phyloP scores from a whole-genome alignment of 1,140 invertebrate species.

The Sitobion miscanthi region DNA sequence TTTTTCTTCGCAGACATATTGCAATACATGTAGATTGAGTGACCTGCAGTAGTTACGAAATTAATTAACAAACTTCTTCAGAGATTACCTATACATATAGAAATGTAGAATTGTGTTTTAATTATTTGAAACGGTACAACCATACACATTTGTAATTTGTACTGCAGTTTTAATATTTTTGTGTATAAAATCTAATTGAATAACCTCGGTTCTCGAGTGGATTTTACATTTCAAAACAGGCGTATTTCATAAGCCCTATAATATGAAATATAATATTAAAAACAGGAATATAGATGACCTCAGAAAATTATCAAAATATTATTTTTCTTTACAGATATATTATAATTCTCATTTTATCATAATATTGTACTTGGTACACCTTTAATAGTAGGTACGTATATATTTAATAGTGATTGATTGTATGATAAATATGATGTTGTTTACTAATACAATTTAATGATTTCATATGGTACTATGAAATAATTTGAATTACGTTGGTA shows the following conservation, averaged over 20 bases:
- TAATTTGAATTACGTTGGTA: background rate
- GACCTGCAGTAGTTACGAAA: background rate
- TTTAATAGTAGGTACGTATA: background rate
- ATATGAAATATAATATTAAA: background rate
- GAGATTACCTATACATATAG: background rate
- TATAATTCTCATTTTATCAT: background rate
- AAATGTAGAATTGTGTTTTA: background rate
- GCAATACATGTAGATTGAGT: background rate
- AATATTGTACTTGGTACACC: background rate
- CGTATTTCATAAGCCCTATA: background rate
- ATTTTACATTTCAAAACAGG: background rate
- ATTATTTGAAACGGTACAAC: background rate
- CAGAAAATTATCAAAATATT: background rate
- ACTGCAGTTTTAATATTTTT: background rate
- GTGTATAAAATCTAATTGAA: background rate
- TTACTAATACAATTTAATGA: background rate
- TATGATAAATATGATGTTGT: background rate
- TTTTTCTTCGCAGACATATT: background rate
- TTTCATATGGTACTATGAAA: background rate
- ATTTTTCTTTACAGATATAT: background rate
- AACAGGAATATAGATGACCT: background rate
- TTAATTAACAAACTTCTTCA: background rate
- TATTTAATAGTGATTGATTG: background rate
- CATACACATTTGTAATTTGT: background rate
- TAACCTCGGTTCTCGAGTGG: background rate